A percentile compares a stretch with the other conserved stretches of the same genome.
phyloP scores from a whole-genome alignment of 2,797 vertebrate species.

The Silurus lanzhouensis region DNA sequence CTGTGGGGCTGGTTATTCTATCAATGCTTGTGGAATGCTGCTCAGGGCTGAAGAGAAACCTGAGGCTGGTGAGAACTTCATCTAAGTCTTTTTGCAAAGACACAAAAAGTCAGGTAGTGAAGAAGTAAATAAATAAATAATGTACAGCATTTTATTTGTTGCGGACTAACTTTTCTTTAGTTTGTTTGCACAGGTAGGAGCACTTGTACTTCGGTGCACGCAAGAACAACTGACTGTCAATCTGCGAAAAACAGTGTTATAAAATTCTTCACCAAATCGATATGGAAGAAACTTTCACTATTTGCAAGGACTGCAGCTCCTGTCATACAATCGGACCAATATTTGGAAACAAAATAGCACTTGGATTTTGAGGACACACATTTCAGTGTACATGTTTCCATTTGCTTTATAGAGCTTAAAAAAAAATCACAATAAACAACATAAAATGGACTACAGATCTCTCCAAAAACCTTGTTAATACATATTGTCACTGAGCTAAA shows the following conservation, averaged over 20 bases:
- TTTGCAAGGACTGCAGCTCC: background rate
- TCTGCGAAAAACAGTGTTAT: background rate
- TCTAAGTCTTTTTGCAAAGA: background rate
- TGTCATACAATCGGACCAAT: background rate
- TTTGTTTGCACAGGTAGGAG: background rate
- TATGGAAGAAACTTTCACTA: background rate
- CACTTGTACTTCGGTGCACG: background rate
- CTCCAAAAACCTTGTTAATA: background rate
- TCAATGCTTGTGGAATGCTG: constrained; percentile 62
- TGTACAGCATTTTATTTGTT: background rate
- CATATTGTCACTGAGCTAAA: background rate
- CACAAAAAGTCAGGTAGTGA: background rate
- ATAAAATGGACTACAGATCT: background rate
- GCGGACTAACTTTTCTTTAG: background rate
- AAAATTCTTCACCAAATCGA: background rate
- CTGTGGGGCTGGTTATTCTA: constrained; percentile 66
- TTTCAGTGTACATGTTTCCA: background rate
- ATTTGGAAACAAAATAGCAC: background rate
- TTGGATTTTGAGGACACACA: background rate
- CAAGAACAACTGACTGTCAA: background rate
- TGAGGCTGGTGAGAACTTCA: constrained; percentile 72
- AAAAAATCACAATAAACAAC: background rate
- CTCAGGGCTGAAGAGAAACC: constrained; percentile 69
- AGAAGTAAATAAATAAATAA: background rate
- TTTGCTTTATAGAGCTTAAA: background rate